Evolutionary conservation across 2,113 vertebrate species (phyloP).

Genomic region (Tylochromis polylepis): DNA sequence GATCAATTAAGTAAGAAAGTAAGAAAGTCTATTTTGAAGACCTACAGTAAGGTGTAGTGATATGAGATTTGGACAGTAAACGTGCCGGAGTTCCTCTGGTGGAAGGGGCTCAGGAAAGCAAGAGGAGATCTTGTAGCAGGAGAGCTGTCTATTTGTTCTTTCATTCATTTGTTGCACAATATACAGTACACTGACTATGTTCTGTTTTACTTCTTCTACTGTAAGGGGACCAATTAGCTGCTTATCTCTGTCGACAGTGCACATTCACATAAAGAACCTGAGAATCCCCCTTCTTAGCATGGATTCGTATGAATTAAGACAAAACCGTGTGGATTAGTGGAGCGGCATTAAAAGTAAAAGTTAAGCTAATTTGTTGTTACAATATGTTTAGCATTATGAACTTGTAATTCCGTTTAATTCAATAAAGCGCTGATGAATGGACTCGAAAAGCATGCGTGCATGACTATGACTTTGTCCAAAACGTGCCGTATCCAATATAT

Average conservation of each 20-base stretch:
- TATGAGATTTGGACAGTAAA: too few species aligned
- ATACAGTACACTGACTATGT: too few species aligned
- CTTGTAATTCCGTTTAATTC: background rate
- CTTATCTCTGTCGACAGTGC: background rate
- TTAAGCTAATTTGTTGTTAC: background rate
- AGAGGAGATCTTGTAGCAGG: background rate
- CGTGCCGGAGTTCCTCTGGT: background rate
- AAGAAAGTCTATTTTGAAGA: background rate
- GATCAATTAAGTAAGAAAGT: background rate
- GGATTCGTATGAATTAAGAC: background rate
- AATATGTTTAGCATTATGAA: background rate
- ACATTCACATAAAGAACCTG: background rate
- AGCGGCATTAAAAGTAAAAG: background rate
- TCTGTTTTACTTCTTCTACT: background rate
- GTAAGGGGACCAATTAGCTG: background rate
- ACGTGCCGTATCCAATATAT: background rate
- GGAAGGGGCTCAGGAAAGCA: background rate
- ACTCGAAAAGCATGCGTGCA: background rate
- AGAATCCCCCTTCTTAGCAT: background rate
- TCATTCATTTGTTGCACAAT: background rate
- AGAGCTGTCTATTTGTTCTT: background rate
- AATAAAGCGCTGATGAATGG: background rate
- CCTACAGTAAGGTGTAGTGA: rapidly evolving
- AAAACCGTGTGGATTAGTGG: background rate
- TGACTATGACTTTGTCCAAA: background rate